Conservation (phyloP, 37 sponge, comb jelly and placozoan species). For the Geodia barretti region DNA sequence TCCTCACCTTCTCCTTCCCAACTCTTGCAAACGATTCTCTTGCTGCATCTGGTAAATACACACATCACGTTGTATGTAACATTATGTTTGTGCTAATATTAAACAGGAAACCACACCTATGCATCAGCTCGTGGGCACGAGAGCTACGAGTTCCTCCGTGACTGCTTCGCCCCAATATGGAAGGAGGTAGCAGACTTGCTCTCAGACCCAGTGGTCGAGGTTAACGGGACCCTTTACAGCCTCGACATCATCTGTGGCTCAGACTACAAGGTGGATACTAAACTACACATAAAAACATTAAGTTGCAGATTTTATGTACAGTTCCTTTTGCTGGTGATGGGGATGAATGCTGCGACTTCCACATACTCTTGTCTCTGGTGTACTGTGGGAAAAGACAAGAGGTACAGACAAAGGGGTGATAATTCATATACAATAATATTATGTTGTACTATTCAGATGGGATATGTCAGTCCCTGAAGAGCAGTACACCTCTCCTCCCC, state of each 20-base stretch:
- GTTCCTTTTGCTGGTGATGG: constrained; percentile 31
- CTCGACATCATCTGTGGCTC: neutral
- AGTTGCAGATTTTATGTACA: neutral
- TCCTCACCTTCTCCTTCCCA: constrained; percentile 14
- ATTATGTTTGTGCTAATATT: neutral
- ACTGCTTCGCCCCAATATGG: neutral
- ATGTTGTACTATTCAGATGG: neutral
- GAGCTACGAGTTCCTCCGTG: neutral
- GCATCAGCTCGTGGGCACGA: neutral
- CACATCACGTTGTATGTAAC: neutral
- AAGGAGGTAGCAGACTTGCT: neutral
- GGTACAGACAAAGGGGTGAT: neutral
- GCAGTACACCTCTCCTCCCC: neutral
- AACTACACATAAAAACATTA: no score
- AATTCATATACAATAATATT: neutral
- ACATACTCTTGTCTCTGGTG: constrained; percentile 29
- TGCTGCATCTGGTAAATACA: neutral
- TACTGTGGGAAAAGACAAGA: constrained; percentile 10
- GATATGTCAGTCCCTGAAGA: constrained; percentile 1
- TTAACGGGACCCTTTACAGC: neutral
- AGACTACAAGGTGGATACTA: constrained; percentile 10
- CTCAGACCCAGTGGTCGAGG: neutral
- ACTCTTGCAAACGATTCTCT: neutral
- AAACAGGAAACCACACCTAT: constrained; percentile 7
- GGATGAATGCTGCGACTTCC: constrained; percentile 12